phyloP scores from a whole-genome alignment of 2,113 vertebrate species.

The Struthio camelus region DNA sequence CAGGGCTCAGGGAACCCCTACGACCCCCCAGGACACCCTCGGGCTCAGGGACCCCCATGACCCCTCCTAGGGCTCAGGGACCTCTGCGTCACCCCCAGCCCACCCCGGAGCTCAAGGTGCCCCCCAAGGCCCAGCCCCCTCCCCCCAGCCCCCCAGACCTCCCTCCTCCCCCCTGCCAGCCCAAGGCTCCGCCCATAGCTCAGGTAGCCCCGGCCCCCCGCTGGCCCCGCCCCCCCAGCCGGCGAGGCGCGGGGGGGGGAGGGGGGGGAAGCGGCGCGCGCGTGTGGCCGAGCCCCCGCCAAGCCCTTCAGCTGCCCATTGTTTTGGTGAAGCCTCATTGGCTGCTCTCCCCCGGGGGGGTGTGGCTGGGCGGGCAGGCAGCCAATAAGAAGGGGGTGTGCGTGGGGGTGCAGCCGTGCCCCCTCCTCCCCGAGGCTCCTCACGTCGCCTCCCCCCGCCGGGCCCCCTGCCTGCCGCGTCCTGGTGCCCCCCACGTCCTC shows the following conservation, averaged over 20 bases:
- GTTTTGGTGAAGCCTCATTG: background rate
- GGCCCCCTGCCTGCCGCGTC: no score
- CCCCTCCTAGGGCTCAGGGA: no score
- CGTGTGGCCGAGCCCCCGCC: no score
- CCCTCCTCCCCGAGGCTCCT: fast-evolving
- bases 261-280: no score
- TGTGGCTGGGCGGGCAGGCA: fast-evolving
- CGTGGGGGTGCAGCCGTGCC: no score
- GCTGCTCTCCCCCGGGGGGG: background rate
- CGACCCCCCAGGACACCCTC: background rate
- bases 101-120: background rate
- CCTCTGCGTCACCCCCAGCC: no score
- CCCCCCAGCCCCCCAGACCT: background rate
- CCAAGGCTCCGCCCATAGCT: no score
- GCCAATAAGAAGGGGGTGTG: no score
- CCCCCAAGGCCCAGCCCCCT: background rate
- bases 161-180: background rate
- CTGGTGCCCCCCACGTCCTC: no score
- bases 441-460: background rate
- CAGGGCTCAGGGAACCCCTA: no score
- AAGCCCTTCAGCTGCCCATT: background rate
- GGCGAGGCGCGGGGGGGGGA: fast-evolving
- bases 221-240: background rate
- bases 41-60: background rate
- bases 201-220: no score